A percentile compares a stretch with the other conserved stretches of the same genome.
phyloP scores from a whole-genome alignment of 2,888 invertebrate species.

The Sarcophaga carnaria region DNA sequence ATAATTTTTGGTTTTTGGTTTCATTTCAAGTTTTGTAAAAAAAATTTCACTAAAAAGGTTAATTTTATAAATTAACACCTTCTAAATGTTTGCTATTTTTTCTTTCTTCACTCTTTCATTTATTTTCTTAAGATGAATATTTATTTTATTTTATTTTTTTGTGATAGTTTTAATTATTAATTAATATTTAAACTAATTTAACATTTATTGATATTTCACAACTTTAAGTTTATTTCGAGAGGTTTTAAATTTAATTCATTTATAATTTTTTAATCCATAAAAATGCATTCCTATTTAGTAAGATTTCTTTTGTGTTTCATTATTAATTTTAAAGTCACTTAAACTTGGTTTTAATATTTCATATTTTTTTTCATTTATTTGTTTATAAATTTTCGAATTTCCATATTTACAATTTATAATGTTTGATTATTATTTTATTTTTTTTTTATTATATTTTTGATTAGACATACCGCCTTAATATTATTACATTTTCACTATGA shows the following conservation, averaged over 20 bases:
- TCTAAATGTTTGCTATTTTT: neutral
- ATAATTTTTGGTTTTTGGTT: slow-evolving; percentile 34
- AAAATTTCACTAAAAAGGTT: slow-evolving; percentile 36
- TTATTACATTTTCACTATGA: slow-evolving; percentile 46
- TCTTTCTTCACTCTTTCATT: neutral
- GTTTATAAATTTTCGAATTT: slow-evolving; percentile 36
- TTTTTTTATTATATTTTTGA: neutral
- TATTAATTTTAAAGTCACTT: slow-evolving; percentile 39
- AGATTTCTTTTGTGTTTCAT: slow-evolving; percentile 4
- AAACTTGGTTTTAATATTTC: neutral
- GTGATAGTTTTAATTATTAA: slow-evolving; percentile 24
- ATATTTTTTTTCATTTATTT: neutral
- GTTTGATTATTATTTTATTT: slow-evolving; percentile 21
- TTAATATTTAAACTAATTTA: slow-evolving; percentile 50
- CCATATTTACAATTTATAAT: slow-evolving; percentile 46
- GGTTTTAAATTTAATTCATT: slow-evolving; percentile 42
- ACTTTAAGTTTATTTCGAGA: slow-evolving; percentile 72
- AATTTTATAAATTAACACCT: slow-evolving; percentile 48
- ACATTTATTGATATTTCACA: slow-evolving; percentile 79
- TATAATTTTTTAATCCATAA: neutral
- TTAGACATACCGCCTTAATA: slow-evolving; percentile 44
- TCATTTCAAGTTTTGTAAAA: slow-evolving; percentile 34
- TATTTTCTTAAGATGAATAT: too few species aligned
- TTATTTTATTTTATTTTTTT: neutral
- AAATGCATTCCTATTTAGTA: neutral